A percentile compares a stretch with the other conserved stretches of the same genome.
These are phyloP conservation scores for Salpingus planirostris DNA, from an alignment of 2,888 invertebrate species.

Conservation along the genomic window DNA sequence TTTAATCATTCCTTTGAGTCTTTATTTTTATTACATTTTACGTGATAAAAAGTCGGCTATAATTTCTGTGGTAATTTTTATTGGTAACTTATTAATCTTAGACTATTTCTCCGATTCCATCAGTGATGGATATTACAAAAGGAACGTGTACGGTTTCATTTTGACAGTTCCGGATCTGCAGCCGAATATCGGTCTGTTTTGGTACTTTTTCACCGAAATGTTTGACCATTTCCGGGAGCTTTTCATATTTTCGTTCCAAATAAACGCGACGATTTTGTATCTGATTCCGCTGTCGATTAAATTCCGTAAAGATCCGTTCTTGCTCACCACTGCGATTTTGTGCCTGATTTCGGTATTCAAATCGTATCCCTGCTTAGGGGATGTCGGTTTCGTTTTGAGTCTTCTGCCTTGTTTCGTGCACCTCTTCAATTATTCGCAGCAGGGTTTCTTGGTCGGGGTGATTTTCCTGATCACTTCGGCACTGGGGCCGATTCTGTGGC, in stretches of 20 bases:
- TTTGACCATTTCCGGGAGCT: constrained; percentile 96
- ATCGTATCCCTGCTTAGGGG: constrained; percentile 94
- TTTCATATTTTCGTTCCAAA: constrained; percentile 94
- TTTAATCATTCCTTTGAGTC: constrained; percentile 71
- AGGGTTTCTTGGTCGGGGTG: constrained; percentile 87
- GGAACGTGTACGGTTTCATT: constrained; percentile 48
- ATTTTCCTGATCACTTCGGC: constrained; percentile 82
- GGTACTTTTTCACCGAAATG: constrained; percentile 99
- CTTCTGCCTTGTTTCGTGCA: constrained; percentile 88
- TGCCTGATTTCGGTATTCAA: constrained; percentile 86
- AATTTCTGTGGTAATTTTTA: constrained; percentile 26
- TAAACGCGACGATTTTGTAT: constrained; percentile 88
- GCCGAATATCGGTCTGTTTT: constrained; percentile 96
- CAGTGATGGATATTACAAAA: constrained; percentile 48
- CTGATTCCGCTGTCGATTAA: constrained; percentile 77
- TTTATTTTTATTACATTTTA: constrained; percentile 55
- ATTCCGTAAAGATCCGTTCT: constrained; percentile 68
- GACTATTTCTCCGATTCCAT: constrained; percentile 18
- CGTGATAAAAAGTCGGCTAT: constrained; percentile 41
- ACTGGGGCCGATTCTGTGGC: constrained; percentile 92
- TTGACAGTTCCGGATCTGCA: constrained; percentile 86
- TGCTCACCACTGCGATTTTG: constrained; percentile 70
- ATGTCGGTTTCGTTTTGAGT: constrained; percentile 86
- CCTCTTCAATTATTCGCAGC: constrained; percentile 71
- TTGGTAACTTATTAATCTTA: constrained; percentile 16